These are phyloP conservation scores for Corynorhinus townsendii DNA, from an alignment of 2,113 vertebrate genomes.

Conservation along the genomic window DNA sequence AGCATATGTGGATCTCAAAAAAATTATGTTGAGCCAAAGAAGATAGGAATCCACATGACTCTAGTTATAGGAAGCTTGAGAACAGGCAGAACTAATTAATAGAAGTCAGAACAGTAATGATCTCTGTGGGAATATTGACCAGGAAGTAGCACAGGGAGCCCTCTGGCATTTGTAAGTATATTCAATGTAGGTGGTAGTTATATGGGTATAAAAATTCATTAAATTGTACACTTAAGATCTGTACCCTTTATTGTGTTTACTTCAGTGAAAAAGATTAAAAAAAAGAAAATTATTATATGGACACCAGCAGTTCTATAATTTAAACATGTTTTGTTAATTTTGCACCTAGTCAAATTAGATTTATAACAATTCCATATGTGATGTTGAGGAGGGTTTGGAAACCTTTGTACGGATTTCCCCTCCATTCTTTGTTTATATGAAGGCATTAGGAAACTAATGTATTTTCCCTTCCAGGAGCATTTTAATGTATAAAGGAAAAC, in stretches of 20 bases:
- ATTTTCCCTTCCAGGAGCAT: not conserved
- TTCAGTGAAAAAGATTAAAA: not conserved
- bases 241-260: not conserved
- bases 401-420: not conserved
- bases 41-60: not conserved
- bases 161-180: not conserved
- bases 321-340: conserved; percentile 18
- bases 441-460: not conserved
- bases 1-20: not conserved
- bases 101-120: not conserved
- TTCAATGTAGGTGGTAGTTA: not conserved
- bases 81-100: not conserved
- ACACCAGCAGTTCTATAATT: not conserved
- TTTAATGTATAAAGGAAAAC: conserved; percentile 51
- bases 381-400: not conserved
- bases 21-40: not conserved
- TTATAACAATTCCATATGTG: not conserved
- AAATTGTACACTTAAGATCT: not conserved
- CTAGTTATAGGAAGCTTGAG: not conserved
- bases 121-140: not conserved
- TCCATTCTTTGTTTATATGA: conserved; percentile 1
- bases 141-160: not conserved
- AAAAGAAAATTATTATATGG: not conserved
- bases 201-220: not conserved
- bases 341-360: not conserved